phyloP scores from a whole-genome alignment of 2,113 vertebrate species.

The Cyanoliseus patagonus region DNA sequence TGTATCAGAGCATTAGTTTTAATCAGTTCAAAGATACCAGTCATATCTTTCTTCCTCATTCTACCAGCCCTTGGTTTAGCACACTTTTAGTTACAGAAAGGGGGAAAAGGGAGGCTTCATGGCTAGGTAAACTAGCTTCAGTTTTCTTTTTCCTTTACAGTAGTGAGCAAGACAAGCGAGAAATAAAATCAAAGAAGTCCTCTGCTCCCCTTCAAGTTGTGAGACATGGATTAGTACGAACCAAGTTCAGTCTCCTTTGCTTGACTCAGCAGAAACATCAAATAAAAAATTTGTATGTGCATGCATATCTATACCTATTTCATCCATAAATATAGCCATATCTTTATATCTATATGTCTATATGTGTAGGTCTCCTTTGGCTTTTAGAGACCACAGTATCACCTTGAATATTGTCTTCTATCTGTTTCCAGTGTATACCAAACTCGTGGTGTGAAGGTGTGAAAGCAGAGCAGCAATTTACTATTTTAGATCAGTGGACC shows the following conservation, averaged over 20 bases:
- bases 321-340: background rate
- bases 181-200: slow-evolving; percentile 50
- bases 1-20: background rate
- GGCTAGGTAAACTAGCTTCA: slow-evolving; percentile 29
- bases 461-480: background rate
- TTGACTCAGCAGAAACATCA: background rate
- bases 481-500: background rate
- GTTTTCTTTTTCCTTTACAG: slow-evolving; percentile 4
- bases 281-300: background rate
- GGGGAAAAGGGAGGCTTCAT: background rate
- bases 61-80: slow-evolving; percentile 11
- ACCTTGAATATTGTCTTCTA: background rate
- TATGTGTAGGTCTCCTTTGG: background rate
- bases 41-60: slow-evolving; percentile 8
- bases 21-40: background rate
- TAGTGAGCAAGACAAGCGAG: slow-evolving; percentile 13
- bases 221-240: slow-evolving; percentile 24
- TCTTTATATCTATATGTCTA: background rate
- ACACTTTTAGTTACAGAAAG: background rate
- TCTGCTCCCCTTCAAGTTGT: background rate
- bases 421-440: background rate
- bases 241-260: background rate
- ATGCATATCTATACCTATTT: background rate
- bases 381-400: background rate
- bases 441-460: background rate